Evolutionary conservation across 1,140 invertebrate species (phyloP), one percentile per base, ranked within the genome.

Genomic region (Drosophila willistoni): DNA sequence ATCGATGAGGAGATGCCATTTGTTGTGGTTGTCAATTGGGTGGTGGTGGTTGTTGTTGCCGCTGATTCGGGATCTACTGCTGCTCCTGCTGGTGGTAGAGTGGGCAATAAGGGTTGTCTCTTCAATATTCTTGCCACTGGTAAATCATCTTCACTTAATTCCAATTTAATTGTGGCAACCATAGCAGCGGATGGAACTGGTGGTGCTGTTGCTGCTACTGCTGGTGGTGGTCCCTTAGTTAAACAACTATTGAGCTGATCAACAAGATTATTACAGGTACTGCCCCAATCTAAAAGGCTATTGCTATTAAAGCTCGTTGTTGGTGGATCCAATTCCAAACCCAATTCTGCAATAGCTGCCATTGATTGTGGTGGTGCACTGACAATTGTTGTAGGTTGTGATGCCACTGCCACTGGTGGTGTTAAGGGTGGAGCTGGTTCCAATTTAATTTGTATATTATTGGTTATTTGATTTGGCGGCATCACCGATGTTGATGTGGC

Each of bases 241-340:
- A 87, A 64, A 51, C 44, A 51, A 10, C 44, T 51, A 51, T n/a
- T 51, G 10, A 92, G 29, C 33, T 92, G 91, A 71, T 92, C 80
- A 2, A 92, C 80, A 3, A 92, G 82, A 70, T 83, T 90, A 34
- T 92, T 92, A 19, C 91, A 92, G 0, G 91, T 82, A 62, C 74
- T 91, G 60, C 80, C 77, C 91, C 91, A 92, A 60, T 92, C 91
- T 12, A 91, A 73, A 0, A 84, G 56, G 42, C 64, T 73, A n/a
- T 55, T 74, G 22, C 73, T 71, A 25, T 51, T 51, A 9, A 79
- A 81, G 13, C 57, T 47, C 4, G 29, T 36, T 12, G 70, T 22
- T 14, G 10, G 10, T 19, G 39, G 51, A 22, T 81, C 70, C 0
- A 39, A 39, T 39, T 80, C 77, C 3, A 85, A 12, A 3, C 75